phyloP scores from a whole-genome alignment of 2,113 vertebrate species.

The Trachemys scripta region DNA sequence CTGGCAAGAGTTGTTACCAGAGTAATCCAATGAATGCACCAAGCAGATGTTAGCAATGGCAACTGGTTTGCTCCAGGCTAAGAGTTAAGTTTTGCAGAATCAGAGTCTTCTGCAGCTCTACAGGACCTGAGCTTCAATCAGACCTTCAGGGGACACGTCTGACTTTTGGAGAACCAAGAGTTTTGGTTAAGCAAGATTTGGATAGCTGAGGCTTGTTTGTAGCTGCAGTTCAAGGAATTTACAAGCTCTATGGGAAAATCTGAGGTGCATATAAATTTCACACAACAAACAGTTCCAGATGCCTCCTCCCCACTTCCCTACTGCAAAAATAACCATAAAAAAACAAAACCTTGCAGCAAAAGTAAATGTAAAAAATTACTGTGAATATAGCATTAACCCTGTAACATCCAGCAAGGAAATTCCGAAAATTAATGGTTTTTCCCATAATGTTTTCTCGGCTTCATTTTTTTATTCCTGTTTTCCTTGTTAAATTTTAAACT shows the following conservation, averaged over 20 bases:
- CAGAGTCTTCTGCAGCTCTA: background rate
- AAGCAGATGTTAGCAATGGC: background rate
- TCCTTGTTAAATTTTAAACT: background rate
- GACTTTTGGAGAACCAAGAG: background rate
- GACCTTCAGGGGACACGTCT: background rate
- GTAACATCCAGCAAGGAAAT: background rate
- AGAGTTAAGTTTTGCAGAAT: background rate
- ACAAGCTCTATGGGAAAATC: background rate
- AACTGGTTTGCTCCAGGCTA: background rate
- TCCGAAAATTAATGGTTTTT: background rate
- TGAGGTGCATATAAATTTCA: background rate
- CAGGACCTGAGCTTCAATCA: background rate
- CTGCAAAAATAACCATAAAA: background rate
- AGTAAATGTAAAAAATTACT: background rate
- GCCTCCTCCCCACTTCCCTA: background rate
- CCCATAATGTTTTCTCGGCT: background rate
- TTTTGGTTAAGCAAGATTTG: background rate
- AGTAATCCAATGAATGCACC: background rate
- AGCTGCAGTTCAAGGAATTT: background rate
- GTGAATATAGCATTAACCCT: background rate
- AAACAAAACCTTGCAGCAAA: background rate
- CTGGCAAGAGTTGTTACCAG: background rate
- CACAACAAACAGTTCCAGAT: background rate
- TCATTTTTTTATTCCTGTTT: background rate
- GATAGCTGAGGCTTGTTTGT: background rate